Conservation (phyloP, 2,888 invertebrate species). For the Muscina levida region DNA sequence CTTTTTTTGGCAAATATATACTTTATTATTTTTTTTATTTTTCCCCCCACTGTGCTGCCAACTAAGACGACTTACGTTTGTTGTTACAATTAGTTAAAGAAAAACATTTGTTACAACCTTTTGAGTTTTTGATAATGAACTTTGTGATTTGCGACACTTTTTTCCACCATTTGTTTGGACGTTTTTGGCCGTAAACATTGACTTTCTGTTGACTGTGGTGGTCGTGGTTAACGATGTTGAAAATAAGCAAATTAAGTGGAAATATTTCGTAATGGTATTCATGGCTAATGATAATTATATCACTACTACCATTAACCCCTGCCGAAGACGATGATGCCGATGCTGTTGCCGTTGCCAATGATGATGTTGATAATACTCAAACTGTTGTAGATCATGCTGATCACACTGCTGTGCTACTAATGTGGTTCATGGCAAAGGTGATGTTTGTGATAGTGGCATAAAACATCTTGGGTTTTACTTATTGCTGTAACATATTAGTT, state of each 20-base stretch:
- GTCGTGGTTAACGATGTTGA: constrained; percentile 38
- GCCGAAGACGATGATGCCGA: too few species aligned
- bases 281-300: constrained; percentile 43
- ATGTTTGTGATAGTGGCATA: not conserved
- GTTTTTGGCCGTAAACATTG: constrained; percentile 20
- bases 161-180: constrained; percentile 16
- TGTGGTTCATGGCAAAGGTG: not conserved
- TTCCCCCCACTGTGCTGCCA: too few species aligned
- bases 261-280: constrained; percentile 50
- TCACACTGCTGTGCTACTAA: not conserved
- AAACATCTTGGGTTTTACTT: not conserved
- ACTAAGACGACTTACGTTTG: too few species aligned
- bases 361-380: not conserved
- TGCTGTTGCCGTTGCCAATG: too few species aligned
- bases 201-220: not conserved
- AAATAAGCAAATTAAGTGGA: constrained; percentile 49
- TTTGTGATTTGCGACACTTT: constrained; percentile 51
- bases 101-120: not conserved
- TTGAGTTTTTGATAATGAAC: constrained; percentile 54
- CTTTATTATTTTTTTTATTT: too few species aligned
- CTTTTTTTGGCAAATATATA: too few species aligned
- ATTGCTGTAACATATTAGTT: not conserved
- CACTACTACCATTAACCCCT: too few species aligned
- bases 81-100: too few species aligned
- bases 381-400: not conserved